A percentile compares a stretch with the other conserved stretches of the same genome.
Evolutionary conservation across 2,888 invertebrate species (phyloP).

Genomic region (Lydus trimaculatus): DNA sequence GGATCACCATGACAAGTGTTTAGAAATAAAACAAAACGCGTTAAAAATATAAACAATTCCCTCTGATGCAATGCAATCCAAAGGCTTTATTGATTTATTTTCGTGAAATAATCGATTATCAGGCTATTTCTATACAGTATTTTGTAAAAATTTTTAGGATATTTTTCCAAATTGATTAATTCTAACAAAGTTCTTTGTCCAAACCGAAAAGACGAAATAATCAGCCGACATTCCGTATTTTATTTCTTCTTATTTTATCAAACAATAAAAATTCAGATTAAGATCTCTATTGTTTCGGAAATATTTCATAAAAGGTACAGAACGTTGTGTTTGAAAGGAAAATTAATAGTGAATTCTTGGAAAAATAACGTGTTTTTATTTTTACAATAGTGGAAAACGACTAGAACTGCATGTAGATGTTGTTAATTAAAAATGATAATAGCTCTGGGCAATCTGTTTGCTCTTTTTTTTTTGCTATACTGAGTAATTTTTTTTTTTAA

Average conservation of each 20-base stretch:
- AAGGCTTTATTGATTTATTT: no score
- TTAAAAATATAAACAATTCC: no score
- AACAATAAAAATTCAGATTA: constrained; percentile 32
- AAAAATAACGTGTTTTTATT: constrained; percentile 22
- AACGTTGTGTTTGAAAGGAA: constrained; percentile 19
- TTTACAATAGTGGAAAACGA: constrained; percentile 25
- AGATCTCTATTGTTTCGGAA: constrained; percentile 30
- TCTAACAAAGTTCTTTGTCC: no score
- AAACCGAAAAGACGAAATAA: not conserved
- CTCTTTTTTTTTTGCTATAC: not conserved
- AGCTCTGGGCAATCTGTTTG: constrained; percentile 34
- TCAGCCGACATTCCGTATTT: constrained; percentile 24
- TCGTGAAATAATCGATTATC: no score
- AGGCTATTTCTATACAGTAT: no score
- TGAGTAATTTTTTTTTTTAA: not conserved
- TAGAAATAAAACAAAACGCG: no score
- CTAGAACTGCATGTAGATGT: constrained; percentile 3
- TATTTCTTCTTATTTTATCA: constrained; percentile 26
- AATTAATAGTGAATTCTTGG: constrained; percentile 24
- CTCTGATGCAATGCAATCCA: no score
- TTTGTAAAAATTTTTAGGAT: no score
- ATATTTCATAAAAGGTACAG: constrained; percentile 21
- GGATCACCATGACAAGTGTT: no score
- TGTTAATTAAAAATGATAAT: constrained; percentile 45
- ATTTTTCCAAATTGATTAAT: no score